Evolutionary conservation across 53 echinoderm and acorn worm genomes (phyloP), one percentile per base, ranked within the genome.

Genomic region (Astropecten irregularis): DNA sequence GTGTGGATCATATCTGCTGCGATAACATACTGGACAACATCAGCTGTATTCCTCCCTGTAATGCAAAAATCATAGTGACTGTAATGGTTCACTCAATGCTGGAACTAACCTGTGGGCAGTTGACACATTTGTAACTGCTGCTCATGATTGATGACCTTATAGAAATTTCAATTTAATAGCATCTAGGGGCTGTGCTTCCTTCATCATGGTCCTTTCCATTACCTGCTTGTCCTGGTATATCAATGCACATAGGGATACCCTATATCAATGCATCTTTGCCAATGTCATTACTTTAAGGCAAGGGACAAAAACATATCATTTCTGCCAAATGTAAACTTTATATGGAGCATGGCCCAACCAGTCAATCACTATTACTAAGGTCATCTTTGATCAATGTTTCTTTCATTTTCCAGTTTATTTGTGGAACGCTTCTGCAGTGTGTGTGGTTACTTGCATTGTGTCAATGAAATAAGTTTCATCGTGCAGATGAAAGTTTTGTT

Each of bases 81-180:
- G 36, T 66, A 36, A 66, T 34, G 34, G 36, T 35, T 21, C 66
- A 32, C 40, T 21, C 14, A 56, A 15, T 59, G 58, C 37, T 11
- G 10, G 29, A 59, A 58, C 56, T 36, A 37, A 35, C 40, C 76
- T 59, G 59, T 28, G 14, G 29, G 76, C 44, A 76, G 40, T 76
- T 57, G 76, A 57, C 76, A 76, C 58, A 59, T 57, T 76, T 76
- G n/a, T 76, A 52, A 76, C 53, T 59, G 76, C 76, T 40, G 27
- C 57, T 37, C 59, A 34, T 76, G 76, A 76, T 76, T 76, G 76
- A 76, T 76, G 59, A 42, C 57, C 59, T 42, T 19, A 76, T 76
- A 42, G 76, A 76, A 76, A 76, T 76, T 76, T 76, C 76, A 76
- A 76, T 76, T 76, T 76, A 76, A 76, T 76, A 76, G 76, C 40